Percentiles rank a stretch among this genome's conserved stretches.
These are phyloP conservation scores for Scomber japonicus DNA, from an alignment of 2,113 vertebrate genomes.

Conservation along the genomic window DNA sequence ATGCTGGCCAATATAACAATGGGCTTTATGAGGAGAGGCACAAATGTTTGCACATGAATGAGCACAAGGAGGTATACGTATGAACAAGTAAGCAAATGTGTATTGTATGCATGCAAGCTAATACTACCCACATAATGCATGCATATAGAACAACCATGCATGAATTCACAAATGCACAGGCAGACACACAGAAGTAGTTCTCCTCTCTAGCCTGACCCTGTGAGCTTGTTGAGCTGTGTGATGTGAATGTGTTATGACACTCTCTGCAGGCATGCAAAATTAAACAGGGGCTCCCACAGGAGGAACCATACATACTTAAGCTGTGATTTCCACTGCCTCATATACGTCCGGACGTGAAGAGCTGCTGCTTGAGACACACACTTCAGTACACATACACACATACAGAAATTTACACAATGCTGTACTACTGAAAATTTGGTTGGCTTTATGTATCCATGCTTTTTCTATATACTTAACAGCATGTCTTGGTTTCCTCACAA, in stretches of 20 bases:
- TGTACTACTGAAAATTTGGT: constrained; percentile 26
- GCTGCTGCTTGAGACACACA: constrained; percentile 21
- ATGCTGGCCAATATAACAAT: constrained; percentile 9
- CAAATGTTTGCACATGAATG: constrained; percentile 16
- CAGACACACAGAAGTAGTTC: constrained; percentile 30
- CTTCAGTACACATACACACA: background rate
- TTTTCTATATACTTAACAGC: constrained; percentile 20
- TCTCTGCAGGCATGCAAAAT: constrained; percentile 80
- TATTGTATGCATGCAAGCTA: background rate
- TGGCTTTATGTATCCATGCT: constrained; percentile 45
- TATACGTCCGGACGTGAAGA: constrained; percentile 37
- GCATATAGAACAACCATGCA: constrained; percentile 42
- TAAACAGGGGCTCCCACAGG: constrained; percentile 77
- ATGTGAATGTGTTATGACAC: constrained; percentile 81
- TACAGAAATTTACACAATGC: constrained; percentile 17
- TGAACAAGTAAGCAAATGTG: constrained; percentile 7
- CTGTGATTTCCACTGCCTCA: constrained; percentile 71
- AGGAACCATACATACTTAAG: constrained; percentile 76
- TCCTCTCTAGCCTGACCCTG: constrained; percentile 54
- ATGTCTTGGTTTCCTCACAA: constrained; percentile 2
- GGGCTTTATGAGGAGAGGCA: background rate
- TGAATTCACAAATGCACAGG: constrained; percentile 12
- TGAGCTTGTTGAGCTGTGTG: constrained; percentile 76
- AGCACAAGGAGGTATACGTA: background rate
- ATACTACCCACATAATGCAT: background rate